phyloP scores from a whole-genome alignment of 2,888 invertebrate species.

The Diadegma fenestrale region DNA sequence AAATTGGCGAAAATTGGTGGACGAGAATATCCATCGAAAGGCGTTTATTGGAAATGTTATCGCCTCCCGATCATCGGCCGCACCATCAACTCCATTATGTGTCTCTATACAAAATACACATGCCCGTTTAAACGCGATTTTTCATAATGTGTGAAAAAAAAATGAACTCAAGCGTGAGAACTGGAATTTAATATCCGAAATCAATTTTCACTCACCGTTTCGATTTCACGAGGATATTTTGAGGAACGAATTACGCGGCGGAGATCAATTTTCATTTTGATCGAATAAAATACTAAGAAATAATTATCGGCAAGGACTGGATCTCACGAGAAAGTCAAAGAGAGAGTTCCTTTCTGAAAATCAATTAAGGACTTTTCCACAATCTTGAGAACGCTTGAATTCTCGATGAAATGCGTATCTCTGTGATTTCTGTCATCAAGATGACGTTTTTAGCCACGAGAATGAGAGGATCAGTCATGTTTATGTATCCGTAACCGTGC shows the following conservation, averaged over 20 bases:
- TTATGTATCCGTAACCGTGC: slow-evolving; percentile 42
- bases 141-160: not conserved
- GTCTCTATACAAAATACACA: not conserved
- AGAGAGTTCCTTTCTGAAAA: not conserved
- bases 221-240: too few species aligned
- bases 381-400: not conserved
- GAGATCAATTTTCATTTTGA: too few species aligned
- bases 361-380: not conserved
- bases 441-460: not conserved
- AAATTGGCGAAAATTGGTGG: slow-evolving; percentile 67
- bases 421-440: not conserved
- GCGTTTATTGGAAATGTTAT: slow-evolving; percentile 62
- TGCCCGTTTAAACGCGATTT: not conserved
- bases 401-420: not conserved
- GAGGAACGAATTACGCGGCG: too few species aligned
- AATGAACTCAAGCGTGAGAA: not conserved
- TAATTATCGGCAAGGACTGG: too few species aligned
- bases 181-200: not conserved
- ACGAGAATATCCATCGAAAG: slow-evolving; percentile 32
- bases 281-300: too few species aligned
- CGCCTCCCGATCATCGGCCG: slow-evolving; percentile 56
- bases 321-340: too few species aligned
- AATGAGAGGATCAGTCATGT: not conserved
- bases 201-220: not conserved
- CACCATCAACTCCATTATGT: not conserved